Evolutionary conservation across 1,140 invertebrate genomes (phyloP), one percentile per base, ranked within the genome.

Genomic region (Drosophila chauvacae): DNA sequence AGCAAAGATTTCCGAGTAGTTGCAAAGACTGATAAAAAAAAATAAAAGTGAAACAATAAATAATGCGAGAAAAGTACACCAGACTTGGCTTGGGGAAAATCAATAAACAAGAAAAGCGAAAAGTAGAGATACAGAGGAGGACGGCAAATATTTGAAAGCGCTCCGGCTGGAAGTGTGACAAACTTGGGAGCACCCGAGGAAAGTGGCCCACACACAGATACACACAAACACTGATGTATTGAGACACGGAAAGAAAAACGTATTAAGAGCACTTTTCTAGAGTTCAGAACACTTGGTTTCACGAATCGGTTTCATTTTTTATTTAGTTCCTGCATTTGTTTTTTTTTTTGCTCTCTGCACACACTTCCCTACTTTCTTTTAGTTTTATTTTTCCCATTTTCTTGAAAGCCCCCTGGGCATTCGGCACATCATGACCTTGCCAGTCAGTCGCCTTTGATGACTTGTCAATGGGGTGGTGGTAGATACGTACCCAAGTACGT

Each of bases 371-470:
- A 71, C 74, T 59, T 68, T 68, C 75, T 47, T 76, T 81, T 82
- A 57, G 58, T 81, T 79, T 65, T 72, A 57, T 48, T 62, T 64
- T 50, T 72, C 26, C 61, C 58, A 62, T 88, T 83, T 78, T 58
- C 80, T 83, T 64, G 58, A 83, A 57, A 82, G 84, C 76, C 85
- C 79, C 44, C 51, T 62, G 84, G 84, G 80, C 79, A 77, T 88
- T 84, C 69, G 84, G 77, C 85, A 84, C 77, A 88, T 88, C 72
- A 88, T 84, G 84, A 87, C 84, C 84, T 87, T 87, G 84, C 73
- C 72, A 57, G 61, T 66, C 70, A 57, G 61, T 64, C 75, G 61
- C 64, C 70, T 83, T 71, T 87, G 83, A 87, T 84, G 84, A 88
- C 59, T 84, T 87, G 84, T 87, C 84, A 88, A 87, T 82, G 84